Evolutionary conservation across 2,797 vertebrate species (phyloP), one percentile per base, ranked within the genome.

Genomic region (Microhierax caerulescens): DNA sequence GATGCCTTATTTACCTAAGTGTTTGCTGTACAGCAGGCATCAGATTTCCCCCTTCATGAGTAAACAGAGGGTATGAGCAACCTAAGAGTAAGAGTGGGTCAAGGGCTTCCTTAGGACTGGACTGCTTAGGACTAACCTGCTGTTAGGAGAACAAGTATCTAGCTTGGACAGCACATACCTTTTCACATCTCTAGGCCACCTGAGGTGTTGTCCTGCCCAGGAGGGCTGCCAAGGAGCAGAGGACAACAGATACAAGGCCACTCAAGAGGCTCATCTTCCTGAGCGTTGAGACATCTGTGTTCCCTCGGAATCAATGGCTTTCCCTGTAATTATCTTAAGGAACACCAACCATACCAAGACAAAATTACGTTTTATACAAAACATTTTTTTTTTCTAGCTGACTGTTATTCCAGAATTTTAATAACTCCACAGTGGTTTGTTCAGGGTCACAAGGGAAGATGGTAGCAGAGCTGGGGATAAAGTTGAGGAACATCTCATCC

Each of bases 91-190:
- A 70, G 34, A 57, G 9, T 19, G 19, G 9, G 32, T 37, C 20
- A 67, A 63, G 24, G n/a, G 10, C 22, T 76, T 63, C 5, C 4
- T 27, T 24, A 21, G 11, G 13, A 43, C 15, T 3, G 5, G 56
- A 10, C n/a, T n/a, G n/a, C n/a, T n/a, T n/a, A n/a, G n/a, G n/a
- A n/a, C 18, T 76, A 17, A 19, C 4, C n/a, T 69, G 36, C 27
- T 57, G 17, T 32, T 61, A 57, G 39, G 12, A 53, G 19, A 57
- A 22, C 7, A 34, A 82, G 69, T 2, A 11, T 7, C 34, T 28
- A 21, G 25, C 0, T 0, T 30, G n/a, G 27, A 13, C 16, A 91
- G 47, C 47, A 80, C 10, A 9, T 18, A 32, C 11, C 12, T 84
- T 67, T 70, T 67, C 53, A 39, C 14, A 54, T 34, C 18, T 11